Conservation (phyloP, 2,113 vertebrate genomes). For the Halcyon malimbica region DNA sequence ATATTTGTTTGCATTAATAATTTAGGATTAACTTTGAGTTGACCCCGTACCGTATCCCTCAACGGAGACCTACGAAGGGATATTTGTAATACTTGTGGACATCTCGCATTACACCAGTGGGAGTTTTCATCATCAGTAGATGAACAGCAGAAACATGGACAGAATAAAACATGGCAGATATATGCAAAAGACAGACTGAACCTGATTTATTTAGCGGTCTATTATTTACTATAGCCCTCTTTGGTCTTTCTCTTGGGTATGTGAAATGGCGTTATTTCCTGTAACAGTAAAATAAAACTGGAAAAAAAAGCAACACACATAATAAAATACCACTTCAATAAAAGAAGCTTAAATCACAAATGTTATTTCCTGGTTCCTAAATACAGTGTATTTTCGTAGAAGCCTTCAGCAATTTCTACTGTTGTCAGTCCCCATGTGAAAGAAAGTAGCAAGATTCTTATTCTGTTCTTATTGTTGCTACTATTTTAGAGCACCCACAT, state of each 20-base stretch:
- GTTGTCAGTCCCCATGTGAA: background rate
- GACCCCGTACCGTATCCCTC: slow-evolving; percentile 68
- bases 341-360: slow-evolving; percentile 25
- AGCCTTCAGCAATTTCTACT: slow-evolving; percentile 19
- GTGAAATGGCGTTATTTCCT: slow-evolving; percentile 50
- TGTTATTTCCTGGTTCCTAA: slow-evolving; percentile 52
- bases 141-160: slow-evolving; percentile 65
- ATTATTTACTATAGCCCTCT: slow-evolving; percentile 35
- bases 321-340: slow-evolving; percentile 7
- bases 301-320: background rate
- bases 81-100: slow-evolving; percentile 76
- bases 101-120: slow-evolving; percentile 66
- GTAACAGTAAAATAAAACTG: slow-evolving; percentile 42
- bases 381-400: slow-evolving; percentile 28
- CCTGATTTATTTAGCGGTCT: slow-evolving; percentile 63
- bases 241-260: slow-evolving; percentile 20
- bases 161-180: slow-evolving; percentile 66
- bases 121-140: slow-evolving; percentile 67
- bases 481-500: background rate
- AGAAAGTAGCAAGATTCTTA: slow-evolving; percentile 36
- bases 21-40: slow-evolving; percentile 76
- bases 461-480: slow-evolving; percentile 9
- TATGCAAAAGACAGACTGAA: slow-evolving; percentile 63
- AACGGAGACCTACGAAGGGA: slow-evolving; percentile 48
- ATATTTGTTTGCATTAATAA: slow-evolving; percentile 69